Base-by-base conservation (phyloP, 2,113 vertebrate genomes). In the Etia nguti region DNA sequence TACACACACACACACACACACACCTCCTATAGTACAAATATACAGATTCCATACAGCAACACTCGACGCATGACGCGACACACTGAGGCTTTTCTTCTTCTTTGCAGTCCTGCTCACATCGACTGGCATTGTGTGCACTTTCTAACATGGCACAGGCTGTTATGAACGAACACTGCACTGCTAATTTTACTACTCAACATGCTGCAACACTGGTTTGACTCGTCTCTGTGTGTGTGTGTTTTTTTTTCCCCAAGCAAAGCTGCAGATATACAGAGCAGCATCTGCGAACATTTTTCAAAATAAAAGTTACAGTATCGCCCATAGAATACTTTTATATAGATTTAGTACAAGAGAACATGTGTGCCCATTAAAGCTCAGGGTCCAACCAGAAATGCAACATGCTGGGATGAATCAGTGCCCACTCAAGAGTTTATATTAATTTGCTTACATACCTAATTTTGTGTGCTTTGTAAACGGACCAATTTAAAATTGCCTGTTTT, bases 1-100 rank as follows among this genome's bases (percentile, higher is more conserved):
- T 87, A 9, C 52, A 5, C 50, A 5, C 20, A 1, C 50, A 7
- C 15, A 54, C 52, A 79, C 88, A 73, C 87, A 8, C 22, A 50
- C 46, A 31, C 83, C 6, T 34, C 73, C 83, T 91, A 94, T 90
- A 79, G 77, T 95, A 96, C 93, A 95, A 91, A 94, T 94, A 93
- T 95, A 95, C 89, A 94, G 41, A 57, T 81, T 82, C 34, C 43
- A 62, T 80, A 55, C 9, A 48, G 79, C 15, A 36, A 56, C 26
- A 1, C 70, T 34, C 56, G 8, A 36, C 0, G 5, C 29, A 83
- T 68, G 2, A 70, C 6, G 84, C 84, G 31, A 84, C 84, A 85
- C 80, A 75, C 31, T 80, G 59, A 8, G 24, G 18, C 79, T 50
- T 80, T 79, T 48, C 13, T 77, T 48, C 59, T 34, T 77, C 68